phyloP scores from a whole-genome alignment of 2,888 invertebrate species.

The Agrotis ipsilon region DNA sequence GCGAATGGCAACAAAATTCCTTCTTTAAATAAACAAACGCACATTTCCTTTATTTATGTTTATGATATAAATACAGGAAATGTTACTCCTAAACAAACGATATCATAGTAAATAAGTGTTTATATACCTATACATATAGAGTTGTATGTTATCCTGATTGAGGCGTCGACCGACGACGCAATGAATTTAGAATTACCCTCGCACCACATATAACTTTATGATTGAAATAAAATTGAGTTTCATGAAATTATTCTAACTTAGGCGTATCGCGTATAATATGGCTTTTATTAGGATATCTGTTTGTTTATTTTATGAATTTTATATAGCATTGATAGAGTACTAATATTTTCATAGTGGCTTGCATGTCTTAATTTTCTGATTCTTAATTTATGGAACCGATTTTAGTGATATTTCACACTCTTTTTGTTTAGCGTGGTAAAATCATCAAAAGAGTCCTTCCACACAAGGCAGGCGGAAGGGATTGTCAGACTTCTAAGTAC shows the following conservation, averaged over 20 bases:
- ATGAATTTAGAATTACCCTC: slow-evolving; percentile 48
- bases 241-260: slow-evolving; percentile 35
- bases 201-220: slow-evolving; percentile 50
- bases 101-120: slow-evolving; percentile 10
- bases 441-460: too few relatives aligned
- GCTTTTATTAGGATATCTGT: slow-evolving; percentile 13
- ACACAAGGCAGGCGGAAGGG: too few relatives aligned
- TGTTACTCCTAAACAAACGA: slow-evolving; percentile 16
- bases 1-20: too few relatives aligned
- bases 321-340: background rate
- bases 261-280: slow-evolving; percentile 24
- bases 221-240: slow-evolving; percentile 56
- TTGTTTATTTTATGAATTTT: slow-evolving; percentile 15
- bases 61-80: too few relatives aligned
- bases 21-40: too few relatives aligned
- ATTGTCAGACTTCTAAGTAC: too few relatives aligned
- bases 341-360: too few relatives aligned
- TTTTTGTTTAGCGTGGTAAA: too few relatives aligned
- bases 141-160: slow-evolving; percentile 28
- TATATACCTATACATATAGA: background rate
- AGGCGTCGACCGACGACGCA: slow-evolving; percentile 38
- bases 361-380: too few relatives aligned
- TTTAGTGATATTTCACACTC: too few relatives aligned
- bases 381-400: too few relatives aligned
- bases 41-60: too few relatives aligned